Percentiles rank a stretch among this genome's conserved stretches.
These are phyloP conservation scores for Eubasilissa regina DNA, from an alignment of 1,140 invertebrate species.

Conservation along the genomic window DNA sequence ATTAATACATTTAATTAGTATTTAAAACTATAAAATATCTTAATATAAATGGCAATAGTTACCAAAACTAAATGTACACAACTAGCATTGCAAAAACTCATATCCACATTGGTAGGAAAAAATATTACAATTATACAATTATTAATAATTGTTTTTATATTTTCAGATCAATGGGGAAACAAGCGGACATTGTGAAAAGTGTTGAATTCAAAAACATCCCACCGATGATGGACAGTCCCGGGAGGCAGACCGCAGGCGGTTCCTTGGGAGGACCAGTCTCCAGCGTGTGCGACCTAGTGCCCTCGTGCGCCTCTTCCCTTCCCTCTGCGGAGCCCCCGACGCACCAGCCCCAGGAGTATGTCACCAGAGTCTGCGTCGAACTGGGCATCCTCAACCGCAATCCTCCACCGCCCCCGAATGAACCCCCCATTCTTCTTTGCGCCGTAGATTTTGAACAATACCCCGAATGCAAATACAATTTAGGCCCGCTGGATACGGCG, in stretches of 20 bases:
- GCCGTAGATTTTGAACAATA: conserved; percentile 67
- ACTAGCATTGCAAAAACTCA: too few species aligned
- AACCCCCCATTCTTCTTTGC: conserved; percentile 64
- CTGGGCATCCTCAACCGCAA: conserved; percentile 64
- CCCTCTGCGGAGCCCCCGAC: conserved; percentile 52
- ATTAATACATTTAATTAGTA: too few species aligned
- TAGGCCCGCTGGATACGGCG: conserved; percentile 61
- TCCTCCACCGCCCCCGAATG: conserved; percentile 56
- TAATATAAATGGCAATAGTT: too few species aligned
- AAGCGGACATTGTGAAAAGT: conserved; percentile 70
- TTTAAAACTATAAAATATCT: too few species aligned
- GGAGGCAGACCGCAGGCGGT: conserved; percentile 59
- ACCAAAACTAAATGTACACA: too few species aligned
- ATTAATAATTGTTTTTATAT: conserved; percentile 19
- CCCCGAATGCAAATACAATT: conserved; percentile 61
- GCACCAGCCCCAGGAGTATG: conserved; percentile 64
- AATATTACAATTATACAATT: too few species aligned
- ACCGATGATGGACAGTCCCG: conserved; percentile 61
- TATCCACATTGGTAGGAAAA: too few species aligned
- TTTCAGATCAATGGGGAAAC: conserved; percentile 63
- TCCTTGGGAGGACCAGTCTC: conserved; percentile 62
- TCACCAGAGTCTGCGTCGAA: conserved; percentile 67
- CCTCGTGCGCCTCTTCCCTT: conserved; percentile 55
- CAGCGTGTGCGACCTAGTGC: conserved; percentile 69
- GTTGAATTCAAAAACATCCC: conserved; percentile 67